phyloP scores from a whole-genome alignment of 2,113 vertebrate species.

The Vulpes lagopus region DNA sequence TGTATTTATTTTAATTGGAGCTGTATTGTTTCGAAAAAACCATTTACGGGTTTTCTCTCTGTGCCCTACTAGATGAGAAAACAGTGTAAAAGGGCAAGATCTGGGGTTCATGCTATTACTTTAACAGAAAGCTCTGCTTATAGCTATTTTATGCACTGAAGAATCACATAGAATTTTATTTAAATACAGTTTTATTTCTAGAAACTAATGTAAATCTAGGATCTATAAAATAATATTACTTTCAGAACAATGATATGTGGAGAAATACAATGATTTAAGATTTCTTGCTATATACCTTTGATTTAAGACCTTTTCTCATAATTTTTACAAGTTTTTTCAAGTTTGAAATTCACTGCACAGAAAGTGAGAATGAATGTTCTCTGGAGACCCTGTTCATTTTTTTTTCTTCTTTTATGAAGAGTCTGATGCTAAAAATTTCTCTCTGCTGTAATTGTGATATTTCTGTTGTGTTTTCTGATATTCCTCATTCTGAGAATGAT shows the following conservation, averaged over 20 bases:
- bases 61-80: background rate
- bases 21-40: background rate
- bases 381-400: background rate
- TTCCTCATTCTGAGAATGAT: background rate
- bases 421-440: conserved; percentile 9
- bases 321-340: background rate
- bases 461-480: background rate
- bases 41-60: background rate
- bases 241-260: background rate
- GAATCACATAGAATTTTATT: background rate
- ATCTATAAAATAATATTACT: background rate
- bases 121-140: background rate
- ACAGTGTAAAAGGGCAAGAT: background rate
- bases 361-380: background rate
- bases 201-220: background rate
- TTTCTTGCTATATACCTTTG: background rate
- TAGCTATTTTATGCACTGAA: background rate
- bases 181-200: background rate
- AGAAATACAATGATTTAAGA: background rate
- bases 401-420: background rate
- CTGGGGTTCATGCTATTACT: accelerated
- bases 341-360: background rate
- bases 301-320: background rate
- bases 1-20: background rate
- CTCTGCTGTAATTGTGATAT: background rate